These are phyloP conservation scores for Onchidella celtica DNA, from an alignment of 2,888 invertebrate species.

Conservation along the genomic window DNA sequence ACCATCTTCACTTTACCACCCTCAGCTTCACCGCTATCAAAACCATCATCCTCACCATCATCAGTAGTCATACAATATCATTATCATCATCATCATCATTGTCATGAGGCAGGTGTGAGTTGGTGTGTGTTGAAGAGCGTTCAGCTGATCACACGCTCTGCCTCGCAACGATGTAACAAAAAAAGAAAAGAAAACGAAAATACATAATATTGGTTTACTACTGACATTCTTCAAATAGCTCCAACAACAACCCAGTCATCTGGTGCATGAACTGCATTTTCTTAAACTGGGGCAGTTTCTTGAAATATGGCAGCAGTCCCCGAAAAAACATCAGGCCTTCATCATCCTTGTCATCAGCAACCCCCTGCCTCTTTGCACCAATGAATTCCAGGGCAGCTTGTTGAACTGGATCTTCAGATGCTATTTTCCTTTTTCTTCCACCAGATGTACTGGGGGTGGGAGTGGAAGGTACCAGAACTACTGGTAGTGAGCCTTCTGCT, in stretches of 20 bases:
- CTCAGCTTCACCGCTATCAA: background rate
- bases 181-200: no score
- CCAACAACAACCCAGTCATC: no score
- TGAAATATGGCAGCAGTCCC: background rate
- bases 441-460: background rate
- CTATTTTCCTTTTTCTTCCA: background rate
- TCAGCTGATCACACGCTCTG: no score
- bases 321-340: background rate
- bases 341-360: background rate
- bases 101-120: no score
- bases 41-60: slow-evolving; percentile 1
- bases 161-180: no score
- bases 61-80: background rate
- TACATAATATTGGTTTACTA: no score
- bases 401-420: background rate
- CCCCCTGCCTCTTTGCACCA: background rate
- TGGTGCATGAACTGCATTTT: background rate
- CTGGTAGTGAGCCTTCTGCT: no score
- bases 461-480: no score
- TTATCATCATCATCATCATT: background rate
- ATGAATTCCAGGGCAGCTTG: background rate
- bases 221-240: no score
- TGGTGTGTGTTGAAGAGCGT: no score
- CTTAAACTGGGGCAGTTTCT: background rate
- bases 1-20: background rate